These are phyloP conservation scores for Crax fasciolata DNA, from an alignment of 2,797 vertebrate species.

Conservation along the genomic window DNA sequence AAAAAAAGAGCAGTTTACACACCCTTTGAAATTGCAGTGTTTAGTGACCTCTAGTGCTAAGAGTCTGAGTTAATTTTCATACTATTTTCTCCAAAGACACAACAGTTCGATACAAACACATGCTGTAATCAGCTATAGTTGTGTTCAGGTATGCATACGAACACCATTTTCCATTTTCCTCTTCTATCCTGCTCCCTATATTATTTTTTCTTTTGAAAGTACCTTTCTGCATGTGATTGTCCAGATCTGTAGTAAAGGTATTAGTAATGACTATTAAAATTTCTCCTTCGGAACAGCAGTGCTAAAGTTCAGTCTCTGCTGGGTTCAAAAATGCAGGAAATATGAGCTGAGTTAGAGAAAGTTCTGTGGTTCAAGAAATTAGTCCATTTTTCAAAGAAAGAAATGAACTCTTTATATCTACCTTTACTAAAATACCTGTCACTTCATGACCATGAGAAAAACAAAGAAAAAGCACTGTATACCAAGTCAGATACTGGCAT, in stretches of 20 bases:
- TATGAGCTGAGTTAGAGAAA: not conserved
- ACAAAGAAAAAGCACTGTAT: not conserved
- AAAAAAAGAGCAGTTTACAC: not conserved
- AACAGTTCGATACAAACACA: not conserved
- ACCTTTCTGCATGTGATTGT: not conserved
- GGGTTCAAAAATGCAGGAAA: not conserved
- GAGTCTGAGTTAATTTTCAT: not conserved
- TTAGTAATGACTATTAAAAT: not conserved
- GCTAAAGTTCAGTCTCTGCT: not conserved
- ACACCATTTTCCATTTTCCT: not conserved
- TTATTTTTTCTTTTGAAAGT: not conserved
- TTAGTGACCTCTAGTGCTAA: constrained; percentile 48
- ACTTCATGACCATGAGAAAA: not conserved
- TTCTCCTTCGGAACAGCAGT: not conserved
- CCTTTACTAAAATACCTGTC: not conserved
- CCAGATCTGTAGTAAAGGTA: not conserved
- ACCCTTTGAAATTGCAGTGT: not conserved
- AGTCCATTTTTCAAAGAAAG: not conserved
- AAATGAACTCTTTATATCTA: constrained; percentile 24
- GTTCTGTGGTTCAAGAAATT: not conserved
- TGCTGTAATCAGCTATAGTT: not conserved
- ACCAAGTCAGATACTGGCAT: not conserved
- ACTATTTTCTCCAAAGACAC: not conserved
- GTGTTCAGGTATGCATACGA: not conserved
- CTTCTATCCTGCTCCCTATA: not conserved